phyloP scores from a whole-genome alignment of 2,113 vertebrate species.

The Gymnorhina tibicen region DNA sequence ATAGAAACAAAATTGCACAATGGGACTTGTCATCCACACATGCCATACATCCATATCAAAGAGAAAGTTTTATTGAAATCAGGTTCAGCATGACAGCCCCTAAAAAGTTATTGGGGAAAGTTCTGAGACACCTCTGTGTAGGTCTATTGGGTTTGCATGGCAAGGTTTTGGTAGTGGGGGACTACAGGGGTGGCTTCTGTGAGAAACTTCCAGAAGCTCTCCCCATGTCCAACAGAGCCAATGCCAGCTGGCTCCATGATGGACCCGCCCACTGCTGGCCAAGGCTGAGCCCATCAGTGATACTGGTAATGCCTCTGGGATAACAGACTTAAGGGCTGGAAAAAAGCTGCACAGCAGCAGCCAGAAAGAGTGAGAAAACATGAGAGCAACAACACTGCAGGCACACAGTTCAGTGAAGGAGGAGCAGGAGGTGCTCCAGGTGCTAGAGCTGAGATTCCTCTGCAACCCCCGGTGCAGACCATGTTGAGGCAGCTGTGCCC shows the following conservation, averaged over 20 bases:
- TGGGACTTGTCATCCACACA: not conserved
- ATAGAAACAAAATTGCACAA: not conserved
- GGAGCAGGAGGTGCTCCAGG: not conserved
- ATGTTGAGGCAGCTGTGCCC: not conserved
- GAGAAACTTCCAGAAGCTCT: not conserved
- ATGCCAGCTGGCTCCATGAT: not conserved
- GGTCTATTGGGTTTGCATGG: not conserved
- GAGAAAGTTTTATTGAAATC: not conserved
- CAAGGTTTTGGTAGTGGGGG: not conserved
- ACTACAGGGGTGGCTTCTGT: not conserved
- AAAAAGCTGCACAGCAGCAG: not conserved
- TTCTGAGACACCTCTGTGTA: not conserved
- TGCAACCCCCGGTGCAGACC: not conserved
- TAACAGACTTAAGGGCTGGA: not conserved
- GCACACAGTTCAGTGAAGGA: not conserved
- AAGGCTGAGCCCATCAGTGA: not conserved
- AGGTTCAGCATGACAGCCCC: not conserved
- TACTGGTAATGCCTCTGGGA: not conserved
- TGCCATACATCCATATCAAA: not conserved
- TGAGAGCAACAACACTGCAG: not conserved
- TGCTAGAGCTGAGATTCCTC: rapidly evolving
- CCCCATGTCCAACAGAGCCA: not conserved
- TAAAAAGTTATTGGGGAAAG: not conserved
- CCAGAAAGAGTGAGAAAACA: not conserved
- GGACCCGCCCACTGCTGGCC: not conserved